A percentile compares a stretch with the other conserved stretches of the same genome.
Conservation (phyloP, 2,113 vertebrate species). For the Ifrita kowaldi region DNA sequence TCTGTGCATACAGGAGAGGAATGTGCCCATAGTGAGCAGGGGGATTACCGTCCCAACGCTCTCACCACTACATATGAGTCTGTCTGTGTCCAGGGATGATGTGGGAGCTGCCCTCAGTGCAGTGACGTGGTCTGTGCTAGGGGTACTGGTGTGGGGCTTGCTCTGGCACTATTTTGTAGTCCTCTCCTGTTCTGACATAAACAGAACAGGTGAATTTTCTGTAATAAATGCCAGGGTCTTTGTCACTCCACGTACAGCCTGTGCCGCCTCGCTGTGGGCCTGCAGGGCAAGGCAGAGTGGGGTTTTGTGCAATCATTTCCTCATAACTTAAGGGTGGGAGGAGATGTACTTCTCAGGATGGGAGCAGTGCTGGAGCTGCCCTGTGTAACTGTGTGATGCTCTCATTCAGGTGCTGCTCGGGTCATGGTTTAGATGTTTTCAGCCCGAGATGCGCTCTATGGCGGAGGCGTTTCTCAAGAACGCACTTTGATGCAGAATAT, state of each 20-base stretch:
- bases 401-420: not conserved
- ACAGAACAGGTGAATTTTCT: not conserved
- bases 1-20: not conserved
- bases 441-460: accelerated
- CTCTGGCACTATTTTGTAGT: not conserved
- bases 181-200: not conserved
- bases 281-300: not conserved
- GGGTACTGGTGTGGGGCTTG: not conserved
- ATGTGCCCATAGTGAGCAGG: not conserved
- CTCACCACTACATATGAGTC: accelerated
- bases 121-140: not conserved
- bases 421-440: not conserved
- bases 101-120: not conserved
- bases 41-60: not conserved
- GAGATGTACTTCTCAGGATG: not conserved
- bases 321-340: not conserved
- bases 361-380: not conserved
- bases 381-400: not conserved
- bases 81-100: accelerated
- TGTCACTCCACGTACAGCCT: not conserved
- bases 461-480: not conserved
- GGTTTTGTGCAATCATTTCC: not conserved
- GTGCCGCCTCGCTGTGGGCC: not conserved
- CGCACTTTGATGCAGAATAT: not conserved
- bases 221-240: not conserved